A percentile compares a stretch with the other conserved stretches of the same genome.
Evolutionary conservation across 1,140 invertebrate species (phyloP).

Genomic region (Drosophila guanche): DNA sequence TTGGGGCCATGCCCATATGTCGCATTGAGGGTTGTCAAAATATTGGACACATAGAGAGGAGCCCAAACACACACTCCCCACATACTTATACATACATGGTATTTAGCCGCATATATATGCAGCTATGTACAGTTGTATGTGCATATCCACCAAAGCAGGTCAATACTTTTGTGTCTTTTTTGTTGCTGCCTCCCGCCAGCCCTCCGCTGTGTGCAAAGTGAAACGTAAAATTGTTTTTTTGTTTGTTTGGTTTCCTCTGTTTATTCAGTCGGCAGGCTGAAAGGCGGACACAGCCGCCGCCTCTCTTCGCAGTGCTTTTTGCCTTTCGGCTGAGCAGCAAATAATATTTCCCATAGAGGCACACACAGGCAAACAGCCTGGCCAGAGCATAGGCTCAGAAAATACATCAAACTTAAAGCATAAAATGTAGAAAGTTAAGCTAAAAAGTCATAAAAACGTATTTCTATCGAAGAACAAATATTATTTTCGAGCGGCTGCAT

Average conservation of each 20-base stretch:
- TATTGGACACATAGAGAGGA: conserved; percentile 36
- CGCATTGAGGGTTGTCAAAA: conserved; percentile 65
- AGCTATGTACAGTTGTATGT: not conserved
- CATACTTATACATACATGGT: conserved; percentile 25
- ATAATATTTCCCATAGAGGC: not conserved
- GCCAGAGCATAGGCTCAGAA: not conserved
- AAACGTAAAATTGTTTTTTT: conserved; percentile 72
- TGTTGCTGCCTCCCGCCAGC: not conserved
- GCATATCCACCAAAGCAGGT: conserved; percentile 50
- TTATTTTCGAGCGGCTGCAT: too few species aligned
- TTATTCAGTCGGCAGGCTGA: conserved; percentile 64
- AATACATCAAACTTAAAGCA: conserved; percentile 62
- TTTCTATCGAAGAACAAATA: too few species aligned
- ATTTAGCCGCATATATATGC: conserved; percentile 35
- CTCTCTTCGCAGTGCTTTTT: too few species aligned
- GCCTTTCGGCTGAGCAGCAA: conserved; percentile 11
- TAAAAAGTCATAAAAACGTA: too few species aligned
- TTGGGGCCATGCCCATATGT: conserved; percentile 39
- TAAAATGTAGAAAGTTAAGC: too few species aligned
- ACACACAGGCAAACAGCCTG: not conserved
- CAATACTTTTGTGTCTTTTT: conserved; percentile 61
- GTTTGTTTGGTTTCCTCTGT: conserved; percentile 67
- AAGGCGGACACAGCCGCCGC: too few species aligned
- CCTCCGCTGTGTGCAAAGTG: conserved; percentile 35
- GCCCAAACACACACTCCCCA: conserved; percentile 1